These are phyloP conservation scores for Camponotus fellah DNA, from an alignment of 2,888 invertebrate species.

Conservation along the genomic window DNA sequence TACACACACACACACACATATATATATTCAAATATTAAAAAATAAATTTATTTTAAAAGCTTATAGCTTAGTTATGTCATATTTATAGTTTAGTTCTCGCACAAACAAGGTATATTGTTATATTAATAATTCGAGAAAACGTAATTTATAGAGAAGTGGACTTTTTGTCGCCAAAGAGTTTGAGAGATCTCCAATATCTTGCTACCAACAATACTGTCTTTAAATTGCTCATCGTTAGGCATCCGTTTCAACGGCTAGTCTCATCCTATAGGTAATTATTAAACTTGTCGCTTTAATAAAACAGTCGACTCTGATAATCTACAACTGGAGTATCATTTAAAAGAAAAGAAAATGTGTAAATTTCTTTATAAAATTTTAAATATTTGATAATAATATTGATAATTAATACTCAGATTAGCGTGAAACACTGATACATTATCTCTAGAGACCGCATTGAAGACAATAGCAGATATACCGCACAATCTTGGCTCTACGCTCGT, in stretches of 20 bases:
- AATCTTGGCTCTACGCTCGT: conserved; percentile 83
- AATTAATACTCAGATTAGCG: neutral
- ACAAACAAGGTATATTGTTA: neutral
- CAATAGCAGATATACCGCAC: conserved; percentile 82
- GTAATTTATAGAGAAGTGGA: conserved; percentile 78
- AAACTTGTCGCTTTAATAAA: neutral
- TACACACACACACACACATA: too few species aligned
- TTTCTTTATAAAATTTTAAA: neutral
- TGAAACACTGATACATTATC: neutral
- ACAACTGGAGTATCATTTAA: neutral
- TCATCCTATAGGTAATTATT: conserved; percentile 83
- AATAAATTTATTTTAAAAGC: neutral
- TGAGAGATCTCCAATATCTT: conserved; percentile 70
- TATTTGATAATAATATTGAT: neutral
- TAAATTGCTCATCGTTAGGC: conserved; percentile 83
- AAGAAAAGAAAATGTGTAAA: neutral
- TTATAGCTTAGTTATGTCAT: neutral
- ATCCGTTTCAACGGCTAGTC: conserved; percentile 84
- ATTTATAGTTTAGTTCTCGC: neutral
- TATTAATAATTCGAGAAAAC: neutral
- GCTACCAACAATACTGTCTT: conserved; percentile 75
- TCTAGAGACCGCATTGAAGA: conserved; percentile 84
- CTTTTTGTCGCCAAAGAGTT: conserved; percentile 75
- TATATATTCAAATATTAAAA: neutral
- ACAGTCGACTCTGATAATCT: neutral